Base-by-base conservation (phyloP, 2,113 vertebrate genomes). In the Microcebus lehilahytsara region DNA sequence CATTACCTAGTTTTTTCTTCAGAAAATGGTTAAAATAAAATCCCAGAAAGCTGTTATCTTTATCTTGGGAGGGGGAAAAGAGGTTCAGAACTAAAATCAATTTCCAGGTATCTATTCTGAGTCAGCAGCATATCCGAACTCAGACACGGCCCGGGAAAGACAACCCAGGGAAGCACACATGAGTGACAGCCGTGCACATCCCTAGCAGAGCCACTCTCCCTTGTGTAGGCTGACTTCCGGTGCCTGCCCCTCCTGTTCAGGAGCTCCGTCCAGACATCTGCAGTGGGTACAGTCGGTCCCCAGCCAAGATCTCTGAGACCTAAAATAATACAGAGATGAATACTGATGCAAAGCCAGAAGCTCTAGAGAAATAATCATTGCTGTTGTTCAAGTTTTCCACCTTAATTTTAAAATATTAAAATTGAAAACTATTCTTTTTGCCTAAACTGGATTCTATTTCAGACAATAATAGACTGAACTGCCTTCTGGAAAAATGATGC, bases 51-150 rank as follows among this genome's bases (percentile, higher is more conserved):
- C 53, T 32, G 72, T 10, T 56, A 40, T 46, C 23, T 71, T 93
- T 20, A 25, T 37, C 32, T 34, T 22, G 56, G 7, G 1, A 0
- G 8, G 9, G 16, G 0, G 4, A 6, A 4, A 3, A 8, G 27
- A 74, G 30, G 8, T 64, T 37, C 23, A 80, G 30, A 93, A 93
- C 85, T 56, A 40, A 85, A 93, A 64, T 90, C 53, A 58, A 5
- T 46, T 14, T 80, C 13, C 74, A 85, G 58, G 17, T 49, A 20
- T 19, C 58, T 66, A 49, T 34, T 79, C 91, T 66, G 64, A 49
- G 10, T 78, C 19, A 37, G 58, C 4, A 69, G 79, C 10, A 74
- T 9, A 66, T 40, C 64, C 49, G 53, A 30, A 79, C 64, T 93
- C 53, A 30, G 19, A 64, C 6, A 14, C 6, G 56, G 53, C n/a